Evolutionary conservation across 1,140 invertebrate species (phyloP), one percentile per base, ranked within the genome.

Genomic region (Alviniconcha marisindica): DNA sequence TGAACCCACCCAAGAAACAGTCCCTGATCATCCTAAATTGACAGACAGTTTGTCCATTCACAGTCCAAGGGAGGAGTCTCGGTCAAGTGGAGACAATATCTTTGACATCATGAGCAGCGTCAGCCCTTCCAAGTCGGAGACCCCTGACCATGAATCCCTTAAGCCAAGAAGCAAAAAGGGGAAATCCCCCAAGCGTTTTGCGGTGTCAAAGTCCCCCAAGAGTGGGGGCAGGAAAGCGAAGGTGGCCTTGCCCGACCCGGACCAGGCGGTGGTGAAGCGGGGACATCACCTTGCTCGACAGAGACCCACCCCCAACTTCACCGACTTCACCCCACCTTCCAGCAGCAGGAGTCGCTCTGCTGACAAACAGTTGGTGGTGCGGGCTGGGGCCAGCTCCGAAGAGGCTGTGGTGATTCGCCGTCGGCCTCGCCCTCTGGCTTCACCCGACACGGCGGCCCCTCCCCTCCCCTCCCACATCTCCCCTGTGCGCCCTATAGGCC

Each of bases 51-150:
- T 33, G 36, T 28, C 36, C 2, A 36, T 4, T 71, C 33, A 40
- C 36, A 71, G 69, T 71, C 69, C 36, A 15, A 18, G 69, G 33
- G 36, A 40, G 4, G 24, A 28, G 36, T 40, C 36, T 40, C 33
- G 15, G 2, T 38, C 3, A 38, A 38, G 24, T n/a, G 40, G 40
- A 66, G 77, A 80, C 38, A 80, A 80, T 60, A 80, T 80, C 36
- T 80, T 80, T 80, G 78, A 80, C 60, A 80, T 80, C 28, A 36
- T 80, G 31, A 66, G 56, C 28, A 38, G 40, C 31, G 56, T 80
- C 60, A 80, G 56, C 56, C 78, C 56, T 15, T 44, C 56, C 3
- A 24, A 80, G 24, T 10, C 24, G 24, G n/a, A 54, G 12, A 44
- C 56, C 42, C 3, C 10, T 21, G 12, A 24, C 42, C 3, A 4